These are phyloP conservation scores for Puntigrus tetrazona DNA, from an alignment of 2,113 vertebrate species.

Conservation along the genomic window DNA sequence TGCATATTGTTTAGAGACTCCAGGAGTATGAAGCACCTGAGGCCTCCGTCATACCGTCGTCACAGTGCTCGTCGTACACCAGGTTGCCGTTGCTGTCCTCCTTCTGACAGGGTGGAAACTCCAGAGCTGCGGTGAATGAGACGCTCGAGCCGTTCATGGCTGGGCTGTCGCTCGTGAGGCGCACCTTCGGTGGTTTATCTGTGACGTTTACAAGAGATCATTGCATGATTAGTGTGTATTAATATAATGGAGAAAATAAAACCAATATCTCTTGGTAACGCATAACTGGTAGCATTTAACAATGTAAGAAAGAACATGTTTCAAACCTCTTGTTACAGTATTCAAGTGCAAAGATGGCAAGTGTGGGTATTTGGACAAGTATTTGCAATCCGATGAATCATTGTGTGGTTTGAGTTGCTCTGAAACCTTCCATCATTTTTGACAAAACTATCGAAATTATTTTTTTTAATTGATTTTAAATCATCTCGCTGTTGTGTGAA, in stretches of 20 bases:
- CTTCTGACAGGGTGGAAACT: constrained; percentile 85
- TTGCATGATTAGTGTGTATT: not conserved
- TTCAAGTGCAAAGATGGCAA: too few relatives aligned
- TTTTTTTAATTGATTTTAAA: not conserved
- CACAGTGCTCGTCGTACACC: constrained; percentile 82
- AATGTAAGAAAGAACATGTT: too few relatives aligned
- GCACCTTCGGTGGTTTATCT: constrained; percentile 76
- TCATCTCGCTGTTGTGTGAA: not conserved
- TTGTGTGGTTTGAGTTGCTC: not conserved
- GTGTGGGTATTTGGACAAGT: too few relatives aligned
- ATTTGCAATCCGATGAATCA: not conserved
- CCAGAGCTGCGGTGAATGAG: constrained; percentile 83
- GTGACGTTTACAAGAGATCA: constrained; percentile 35
- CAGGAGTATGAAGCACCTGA: constrained; percentile 61
- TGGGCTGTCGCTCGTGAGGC: constrained; percentile 86
- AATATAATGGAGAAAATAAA: not conserved
- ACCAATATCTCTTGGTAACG: not conserved
- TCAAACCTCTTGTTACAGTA: too few relatives aligned
- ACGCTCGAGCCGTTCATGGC: constrained; percentile 86
- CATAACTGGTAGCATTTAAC: too few relatives aligned
- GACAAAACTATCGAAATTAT: not conserved
- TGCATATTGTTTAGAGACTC: not conserved
- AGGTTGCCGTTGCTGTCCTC: constrained; percentile 82
- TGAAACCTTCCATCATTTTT: not conserved
- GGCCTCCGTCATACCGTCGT: constrained; percentile 77